Evolutionary conservation across 2,888 invertebrate genomes (phyloP).

Genomic region (Pomacea canaliculata): DNA sequence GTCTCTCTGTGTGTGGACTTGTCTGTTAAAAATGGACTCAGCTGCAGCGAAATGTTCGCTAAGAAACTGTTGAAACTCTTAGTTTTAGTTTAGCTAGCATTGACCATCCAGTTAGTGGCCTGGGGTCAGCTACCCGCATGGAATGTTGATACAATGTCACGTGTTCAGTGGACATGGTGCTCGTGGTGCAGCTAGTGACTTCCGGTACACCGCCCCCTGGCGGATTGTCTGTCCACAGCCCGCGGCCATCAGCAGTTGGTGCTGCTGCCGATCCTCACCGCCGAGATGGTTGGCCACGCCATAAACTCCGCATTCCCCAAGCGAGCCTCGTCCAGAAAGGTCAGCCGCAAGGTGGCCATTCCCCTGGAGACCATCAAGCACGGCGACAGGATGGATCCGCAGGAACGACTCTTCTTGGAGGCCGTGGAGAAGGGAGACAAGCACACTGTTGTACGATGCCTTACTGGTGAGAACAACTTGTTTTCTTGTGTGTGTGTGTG

Average conservation of each 20-base stretch:
- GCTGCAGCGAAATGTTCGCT: too few species aligned
- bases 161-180: too few species aligned
- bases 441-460: constrained; percentile 71
- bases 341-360: constrained; percentile 27
- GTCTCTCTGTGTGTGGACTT: too few species aligned
- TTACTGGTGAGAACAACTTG: constrained; percentile 35
- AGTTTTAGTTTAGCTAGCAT: too few species aligned
- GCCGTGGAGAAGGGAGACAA: constrained; percentile 74
- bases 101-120: too few species aligned
- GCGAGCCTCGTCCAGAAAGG: constrained; percentile 1
- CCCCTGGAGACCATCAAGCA: constrained; percentile 41
- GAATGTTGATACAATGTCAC: too few species aligned
- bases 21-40: too few species aligned
- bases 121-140: too few species aligned
- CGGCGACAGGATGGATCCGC: constrained; percentile 66
- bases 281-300: constrained; percentile 24
- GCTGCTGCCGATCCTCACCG: constrained; percentile 19
- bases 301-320: constrained; percentile 11
- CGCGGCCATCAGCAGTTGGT: constrained; percentile 7
- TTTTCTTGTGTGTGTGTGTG: too few species aligned
- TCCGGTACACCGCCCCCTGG: too few species aligned
- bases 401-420: constrained; percentile 72
- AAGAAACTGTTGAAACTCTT: too few species aligned
- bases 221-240: background rate
- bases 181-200: too few species aligned